Base-by-base conservation (phyloP, 2,797 vertebrate species). In the Acrossocheilus fasciatus region DNA sequence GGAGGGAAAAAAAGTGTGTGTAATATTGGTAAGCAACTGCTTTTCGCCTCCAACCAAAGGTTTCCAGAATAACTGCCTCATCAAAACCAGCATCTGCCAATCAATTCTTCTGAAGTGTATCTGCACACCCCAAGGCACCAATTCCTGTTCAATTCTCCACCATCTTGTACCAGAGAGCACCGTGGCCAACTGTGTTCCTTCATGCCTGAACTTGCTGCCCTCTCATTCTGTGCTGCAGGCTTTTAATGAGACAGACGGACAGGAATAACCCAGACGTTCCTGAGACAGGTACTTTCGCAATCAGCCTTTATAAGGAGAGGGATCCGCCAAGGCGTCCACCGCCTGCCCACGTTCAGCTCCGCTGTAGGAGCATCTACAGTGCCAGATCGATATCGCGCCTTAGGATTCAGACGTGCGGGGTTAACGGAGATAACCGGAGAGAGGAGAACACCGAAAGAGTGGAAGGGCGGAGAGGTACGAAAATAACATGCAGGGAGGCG, bases 381-480 rank as follows among this genome's bases (percentile, higher is more conserved):
- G 54, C 47, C 47, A 50, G 84, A 91, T 90, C 90, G 76, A 91
- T 90, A 81, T 85, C 52, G 26, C 12, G 79, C 89, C 89, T 83
- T 45, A 85, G 79, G 86, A 86, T 68, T 81, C 87, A 89, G 88
- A 88, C 86, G 75, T 66, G 41, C 14, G 43, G 82, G 82, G 87
- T 88, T 85, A 88, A 88, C 84, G 30, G 82, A 86, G 87, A 74
- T 57, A 86, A 70, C 57, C 23, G 57, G 69, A 81, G 34, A 81
- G 75, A 41, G 7, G 30, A 85, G 72, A 69, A n/a, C 2, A 20
- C 59, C 10, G 43, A 70, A 45, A 62, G n/a, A 78, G 80, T 54
- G 30, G 23, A 59, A 75, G 54, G 45, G 36, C 0, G 20, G 69
- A 80, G 45, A 54, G 34, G 36, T 59, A 83, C 3, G 4, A 75